phyloP scores from a whole-genome alignment of 2,888 invertebrate species.

The Lasioglossum villosulum region DNA sequence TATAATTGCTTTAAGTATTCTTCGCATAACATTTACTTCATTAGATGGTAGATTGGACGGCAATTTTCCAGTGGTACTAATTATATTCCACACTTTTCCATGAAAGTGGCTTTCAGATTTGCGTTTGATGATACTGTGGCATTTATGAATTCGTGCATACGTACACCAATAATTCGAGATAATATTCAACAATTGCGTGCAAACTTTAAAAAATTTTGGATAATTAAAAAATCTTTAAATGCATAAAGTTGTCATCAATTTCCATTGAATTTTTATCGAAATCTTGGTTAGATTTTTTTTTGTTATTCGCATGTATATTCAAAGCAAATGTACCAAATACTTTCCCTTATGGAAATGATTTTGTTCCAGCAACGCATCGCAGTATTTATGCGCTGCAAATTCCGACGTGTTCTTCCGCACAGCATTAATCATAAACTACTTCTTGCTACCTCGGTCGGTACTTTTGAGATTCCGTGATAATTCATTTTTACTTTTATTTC shows the following conservation, averaged over 20 bases:
- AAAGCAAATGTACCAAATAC: not conserved
- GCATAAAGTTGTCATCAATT: too few relatives aligned
- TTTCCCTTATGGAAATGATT: constrained; percentile 1
- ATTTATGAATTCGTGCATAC: not conserved
- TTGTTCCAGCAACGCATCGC: not conserved
- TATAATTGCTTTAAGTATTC: not conserved
- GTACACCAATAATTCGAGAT: too few relatives aligned
- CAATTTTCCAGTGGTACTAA: not conserved
- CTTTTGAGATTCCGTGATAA: not conserved
- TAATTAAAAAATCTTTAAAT: not conserved
- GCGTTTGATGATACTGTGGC: not conserved
- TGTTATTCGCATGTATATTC: not conserved
- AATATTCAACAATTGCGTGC: not conserved
- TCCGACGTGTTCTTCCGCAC: not conserved
- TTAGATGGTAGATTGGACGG: constrained; percentile 9
- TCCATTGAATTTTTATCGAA: not conserved
- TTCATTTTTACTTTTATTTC: not conserved
- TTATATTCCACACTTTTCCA: not conserved
- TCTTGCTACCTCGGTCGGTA: not conserved
- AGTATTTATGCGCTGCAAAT: not conserved
- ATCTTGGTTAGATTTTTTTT: not conserved
- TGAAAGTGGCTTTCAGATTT: constrained; percentile 6
- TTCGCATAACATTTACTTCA: not conserved
- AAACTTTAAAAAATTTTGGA: not conserved
- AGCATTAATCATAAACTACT: not conserved